Evolutionary conservation across 2,888 invertebrate genomes (phyloP).

Genomic region (Catocala sponsa): DNA sequence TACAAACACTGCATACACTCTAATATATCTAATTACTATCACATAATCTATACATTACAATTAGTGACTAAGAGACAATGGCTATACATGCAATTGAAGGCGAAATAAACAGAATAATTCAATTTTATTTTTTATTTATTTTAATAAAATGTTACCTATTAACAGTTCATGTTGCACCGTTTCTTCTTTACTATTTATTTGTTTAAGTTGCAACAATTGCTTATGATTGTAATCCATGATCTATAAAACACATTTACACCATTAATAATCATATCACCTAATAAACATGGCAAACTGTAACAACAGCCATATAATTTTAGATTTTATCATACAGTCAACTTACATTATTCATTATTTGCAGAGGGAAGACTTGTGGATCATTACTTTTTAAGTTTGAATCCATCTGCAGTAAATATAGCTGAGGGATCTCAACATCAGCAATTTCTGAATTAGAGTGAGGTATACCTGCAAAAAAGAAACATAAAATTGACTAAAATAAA

Average conservation of each 20-base stretch:
- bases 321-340: slow-evolving; percentile 11
- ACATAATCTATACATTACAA: too few species aligned
- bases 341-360: slow-evolving; percentile 66
- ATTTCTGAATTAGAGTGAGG: slow-evolving; percentile 6
- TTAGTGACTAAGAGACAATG: too few species aligned
- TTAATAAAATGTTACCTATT: background rate
- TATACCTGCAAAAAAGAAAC: background rate
- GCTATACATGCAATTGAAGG: too few species aligned
- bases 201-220: too few species aligned
- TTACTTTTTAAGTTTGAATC: slow-evolving; percentile 36
- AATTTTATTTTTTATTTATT: too few species aligned
- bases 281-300: too few species aligned
- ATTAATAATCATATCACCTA: too few species aligned
- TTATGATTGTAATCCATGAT: too few species aligned
- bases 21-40: too few species aligned
- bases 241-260: background rate
- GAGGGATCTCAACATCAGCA: slow-evolving; percentile 22
- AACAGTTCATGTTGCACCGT: background rate
- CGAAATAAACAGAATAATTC: too few species aligned
- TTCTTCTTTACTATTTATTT: background rate
- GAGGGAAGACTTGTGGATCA: slow-evolving; percentile 65
- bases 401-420: slow-evolving; percentile 50
- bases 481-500: background rate
- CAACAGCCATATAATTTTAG: too few species aligned
- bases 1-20: too few species aligned